phyloP scores from a whole-genome alignment of 2,888 invertebrate species.

The Pterostichus niger region DNA sequence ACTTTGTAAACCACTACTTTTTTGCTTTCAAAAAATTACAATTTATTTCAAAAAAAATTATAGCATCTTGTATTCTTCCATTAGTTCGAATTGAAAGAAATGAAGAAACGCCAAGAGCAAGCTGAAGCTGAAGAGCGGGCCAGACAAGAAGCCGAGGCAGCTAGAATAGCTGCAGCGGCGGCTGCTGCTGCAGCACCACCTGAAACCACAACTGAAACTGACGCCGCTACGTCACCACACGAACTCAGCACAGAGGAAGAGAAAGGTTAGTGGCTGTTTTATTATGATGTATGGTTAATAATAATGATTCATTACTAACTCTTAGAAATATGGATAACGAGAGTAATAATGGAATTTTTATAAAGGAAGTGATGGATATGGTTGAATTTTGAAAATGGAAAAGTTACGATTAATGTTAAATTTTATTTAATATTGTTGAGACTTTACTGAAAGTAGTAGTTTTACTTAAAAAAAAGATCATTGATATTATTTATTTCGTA shows the following conservation, averaged over 20 bases:
- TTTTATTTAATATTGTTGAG: background rate
- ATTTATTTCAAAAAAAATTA: slow-evolving; percentile 6
- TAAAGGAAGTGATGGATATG: slow-evolving; percentile 15
- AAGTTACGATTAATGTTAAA: slow-evolving; percentile 5
- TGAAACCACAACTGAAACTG: slow-evolving; percentile 74
- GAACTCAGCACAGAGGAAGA: slow-evolving; percentile 79
- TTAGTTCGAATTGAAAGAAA: slow-evolving; percentile 98
- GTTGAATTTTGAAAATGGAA: slow-evolving; percentile 39
- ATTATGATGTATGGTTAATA: background rate
- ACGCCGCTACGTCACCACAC: slow-evolving; percentile 75
- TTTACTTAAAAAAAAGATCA: background rate
- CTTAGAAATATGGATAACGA: slow-evolving; percentile 22
- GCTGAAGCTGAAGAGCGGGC: slow-evolving; percentile 82
- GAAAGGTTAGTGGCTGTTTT: slow-evolving; percentile 77
- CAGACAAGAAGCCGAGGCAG: slow-evolving; percentile 85
- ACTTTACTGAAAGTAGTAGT: background rate
- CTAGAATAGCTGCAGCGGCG: slow-evolving; percentile 79
- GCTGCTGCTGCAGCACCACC: slow-evolving; percentile 79
- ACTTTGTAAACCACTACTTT: no score
- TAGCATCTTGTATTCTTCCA: background rate
- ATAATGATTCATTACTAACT: slow-evolving; percentile 49
- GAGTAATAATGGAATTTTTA: background rate
- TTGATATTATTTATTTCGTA: no score
- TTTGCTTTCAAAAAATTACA: slow-evolving; percentile 27
- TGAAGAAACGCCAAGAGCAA: slow-evolving; percentile 89